These are phyloP conservation scores for Sus scrofa DNA, from an alignment of 2,113 vertebrate species.

Conservation along the genomic window T2T-Sscrofa CM000824.6:199435001-199435500, in stretches of 20 bases:
- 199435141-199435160: neutral
- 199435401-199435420: neutral
- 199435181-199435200: neutral
- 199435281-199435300: neutral
- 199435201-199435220: neutral
- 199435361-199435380: neutral
- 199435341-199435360: neutral
- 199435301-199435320: neutral
- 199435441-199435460: neutral
- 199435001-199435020: neutral
- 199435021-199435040: neutral
- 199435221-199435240: neutral
- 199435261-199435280: neutral
- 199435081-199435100: neutral
- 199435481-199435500: neutral
- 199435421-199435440: neutral
- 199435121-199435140: neutral
- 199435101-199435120: neutral
- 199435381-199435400: neutral
- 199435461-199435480: neutral
- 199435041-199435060: neutral
- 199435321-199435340: neutral
- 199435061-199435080: neutral
- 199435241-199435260: neutral
- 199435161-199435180: neutral